These are phyloP conservation scores for Lasioglossum albipes DNA, from an alignment of 1,140 invertebrate genomes.

Conservation along the genomic window DNA sequence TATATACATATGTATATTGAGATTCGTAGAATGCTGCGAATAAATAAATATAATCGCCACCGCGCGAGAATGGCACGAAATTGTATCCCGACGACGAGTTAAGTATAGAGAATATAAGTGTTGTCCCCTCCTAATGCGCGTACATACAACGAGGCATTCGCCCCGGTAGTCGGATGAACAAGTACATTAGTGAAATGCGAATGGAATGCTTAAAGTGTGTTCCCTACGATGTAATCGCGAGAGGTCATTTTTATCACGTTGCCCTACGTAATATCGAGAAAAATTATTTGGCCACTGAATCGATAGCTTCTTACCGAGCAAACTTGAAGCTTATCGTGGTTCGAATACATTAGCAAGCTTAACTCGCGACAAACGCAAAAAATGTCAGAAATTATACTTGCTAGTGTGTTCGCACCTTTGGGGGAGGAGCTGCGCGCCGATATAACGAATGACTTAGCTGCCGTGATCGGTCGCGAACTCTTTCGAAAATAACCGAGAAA, in stretches of 20 bases:
- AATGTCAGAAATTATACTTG: too few species aligned
- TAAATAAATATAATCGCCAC: constrained; percentile 54
- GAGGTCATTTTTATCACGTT: constrained; percentile 36
- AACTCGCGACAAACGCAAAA: too few species aligned
- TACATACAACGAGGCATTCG: constrained; percentile 54
- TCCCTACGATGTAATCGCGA: constrained; percentile 60
- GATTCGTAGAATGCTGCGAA: constrained; percentile 35
- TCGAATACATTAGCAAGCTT: too few species aligned
- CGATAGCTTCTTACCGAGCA: constrained; percentile 1
- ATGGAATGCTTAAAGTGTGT: constrained; percentile 65
- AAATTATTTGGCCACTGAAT: constrained; percentile 66
- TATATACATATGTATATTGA: not conserved
- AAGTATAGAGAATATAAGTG: constrained; percentile 37
- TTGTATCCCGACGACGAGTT: constrained; percentile 27
- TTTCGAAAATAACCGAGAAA: too few species aligned
- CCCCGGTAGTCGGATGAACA: not conserved
- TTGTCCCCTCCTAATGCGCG: constrained; percentile 10
- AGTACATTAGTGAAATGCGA: constrained; percentile 65
- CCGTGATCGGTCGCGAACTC: too few species aligned
- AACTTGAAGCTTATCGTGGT: too few species aligned
- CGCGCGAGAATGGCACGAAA: constrained; percentile 50
- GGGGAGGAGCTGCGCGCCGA: too few species aligned
- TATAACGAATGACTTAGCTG: too few species aligned
- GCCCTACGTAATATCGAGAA: constrained; percentile 61
- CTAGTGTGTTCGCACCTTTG: too few species aligned